Base-by-base conservation (phyloP, 2,797 vertebrate species). In the Sitta carolinensis region DNA sequence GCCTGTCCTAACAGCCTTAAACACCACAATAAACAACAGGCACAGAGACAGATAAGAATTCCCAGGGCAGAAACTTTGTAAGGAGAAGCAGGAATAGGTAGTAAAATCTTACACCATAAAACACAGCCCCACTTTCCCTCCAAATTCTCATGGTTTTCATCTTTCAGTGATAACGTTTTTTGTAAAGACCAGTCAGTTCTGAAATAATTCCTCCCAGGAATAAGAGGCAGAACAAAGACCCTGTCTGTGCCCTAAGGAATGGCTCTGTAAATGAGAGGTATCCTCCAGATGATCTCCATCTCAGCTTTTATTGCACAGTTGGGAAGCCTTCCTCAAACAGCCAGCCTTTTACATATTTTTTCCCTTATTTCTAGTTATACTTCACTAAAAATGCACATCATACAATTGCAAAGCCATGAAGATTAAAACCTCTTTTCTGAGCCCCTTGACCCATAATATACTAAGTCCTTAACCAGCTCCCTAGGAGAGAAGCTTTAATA, bases 61-160 rank as follows among this genome's bases (percentile, higher is more conserved):
- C 70, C 69, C 87, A 67, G 84, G 55, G 30, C 29, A 66, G 69
- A 87, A 88, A 38, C 36, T 87, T 68, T 8, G 51, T 40, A 48
- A 78, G 62, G 20, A 89, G 34, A 36, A 90, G 73, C 18, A 84
- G 48, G 29, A 75, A 84, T 23, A 75, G 0, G 11, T 30, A 87
- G 48, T 54, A 93, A 79, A 82, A 94, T 36, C 51, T 86, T 26
- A 26, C 10, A 51, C 61, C 43, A 38, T 48, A 61, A 89, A 92
- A 62, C 32, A 70, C 40, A 50, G 38, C 4, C 21, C 11, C 42
- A 54, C 30, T 69, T 92, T 69, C 38, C n/a, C 66, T 90, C 36
- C 70, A 81, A 26, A 95, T 63, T 93, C 87, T 58, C 70, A 14
- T 16, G 48, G n/a, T 69, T 95, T 95, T 75, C 69, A 50, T 64